Evolutionary conservation across 2,113 vertebrate genomes (phyloP).

Genomic region (Lamprologus tigripictilis): DNA sequence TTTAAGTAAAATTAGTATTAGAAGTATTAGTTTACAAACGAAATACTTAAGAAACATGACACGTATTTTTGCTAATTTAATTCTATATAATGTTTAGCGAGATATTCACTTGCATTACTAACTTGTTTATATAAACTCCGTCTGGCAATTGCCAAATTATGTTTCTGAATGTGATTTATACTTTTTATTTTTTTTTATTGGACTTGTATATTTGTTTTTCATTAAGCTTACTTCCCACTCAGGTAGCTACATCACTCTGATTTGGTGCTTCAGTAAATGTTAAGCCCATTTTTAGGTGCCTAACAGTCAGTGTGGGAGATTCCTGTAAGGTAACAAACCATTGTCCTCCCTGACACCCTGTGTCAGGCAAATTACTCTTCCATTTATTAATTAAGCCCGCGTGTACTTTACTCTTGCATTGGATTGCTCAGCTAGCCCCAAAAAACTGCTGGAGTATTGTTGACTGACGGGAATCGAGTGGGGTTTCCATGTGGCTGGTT

Average conservation of each 20-base stretch:
- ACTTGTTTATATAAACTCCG: background rate
- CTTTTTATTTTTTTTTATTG: background rate
- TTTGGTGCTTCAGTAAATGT: background rate
- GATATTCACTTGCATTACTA: background rate
- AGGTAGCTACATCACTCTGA: background rate
- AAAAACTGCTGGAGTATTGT: background rate
- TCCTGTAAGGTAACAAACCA: background rate
- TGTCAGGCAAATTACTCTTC: background rate
- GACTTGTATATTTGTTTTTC: background rate
- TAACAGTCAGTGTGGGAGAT: background rate
- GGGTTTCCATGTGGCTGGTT: background rate
- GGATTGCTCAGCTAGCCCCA: background rate
- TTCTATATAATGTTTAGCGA: background rate
- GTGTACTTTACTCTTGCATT: background rate
- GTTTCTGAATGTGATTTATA: background rate
- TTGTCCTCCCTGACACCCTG: background rate
- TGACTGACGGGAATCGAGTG: background rate
- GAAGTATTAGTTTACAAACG: background rate
- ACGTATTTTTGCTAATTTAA: background rate
- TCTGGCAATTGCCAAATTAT: background rate
- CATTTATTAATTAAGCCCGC: background rate
- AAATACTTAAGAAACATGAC: background rate
- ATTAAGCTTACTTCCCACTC: background rate
- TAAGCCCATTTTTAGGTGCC: background rate
- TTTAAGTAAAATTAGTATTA: background rate